Evolutionary conservation across 1,140 invertebrate species (phyloP).

Genomic region (Gonatopus flavifemur): DNA sequence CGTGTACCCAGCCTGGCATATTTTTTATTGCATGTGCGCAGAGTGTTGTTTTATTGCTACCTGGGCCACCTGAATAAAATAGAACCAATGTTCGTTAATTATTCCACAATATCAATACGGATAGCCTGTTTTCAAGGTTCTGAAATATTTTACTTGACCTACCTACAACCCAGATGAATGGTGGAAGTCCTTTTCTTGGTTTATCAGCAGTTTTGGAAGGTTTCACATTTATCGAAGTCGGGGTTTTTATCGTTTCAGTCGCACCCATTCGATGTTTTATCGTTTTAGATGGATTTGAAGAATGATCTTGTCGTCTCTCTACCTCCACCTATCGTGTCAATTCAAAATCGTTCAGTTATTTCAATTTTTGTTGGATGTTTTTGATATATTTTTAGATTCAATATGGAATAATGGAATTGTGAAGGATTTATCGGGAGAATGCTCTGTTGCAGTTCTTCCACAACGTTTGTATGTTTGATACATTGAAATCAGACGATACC

Average conservation of each 20-base stretch:
- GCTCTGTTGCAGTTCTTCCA: too few species aligned
- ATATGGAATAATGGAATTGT: too few species aligned
- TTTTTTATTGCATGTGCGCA: slow-evolving; percentile 69
- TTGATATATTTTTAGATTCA: too few species aligned
- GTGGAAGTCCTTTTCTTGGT: slow-evolving; percentile 56
- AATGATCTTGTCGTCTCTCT: slow-evolving; percentile 34
- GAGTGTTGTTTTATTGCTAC: slow-evolving; percentile 74
- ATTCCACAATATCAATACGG: slow-evolving; percentile 1
- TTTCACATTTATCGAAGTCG: slow-evolving; percentile 22
- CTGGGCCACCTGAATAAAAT: slow-evolving; percentile 67
- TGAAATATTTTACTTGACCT: slow-evolving; percentile 1
- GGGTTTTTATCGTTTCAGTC: slow-evolving; percentile 7
- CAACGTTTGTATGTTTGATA: too few species aligned
- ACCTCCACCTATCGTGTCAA: slow-evolving; percentile 46
- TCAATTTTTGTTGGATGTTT: too few species aligned
- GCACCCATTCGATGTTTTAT: slow-evolving; percentile 17
- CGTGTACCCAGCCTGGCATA: slow-evolving; percentile 72
- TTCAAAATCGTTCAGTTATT: too few species aligned
- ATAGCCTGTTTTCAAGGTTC: not conserved
- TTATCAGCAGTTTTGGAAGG: slow-evolving; percentile 42
- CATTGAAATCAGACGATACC: too few species aligned
- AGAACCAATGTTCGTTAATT: not conserved
- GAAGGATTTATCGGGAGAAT: too few species aligned
- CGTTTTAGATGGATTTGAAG: slow-evolving; percentile 23
- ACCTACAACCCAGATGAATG: slow-evolving; percentile 78